phyloP scores from a whole-genome alignment of 2,113 vertebrate species.

The Dicrurus megarhynchus region DNA sequence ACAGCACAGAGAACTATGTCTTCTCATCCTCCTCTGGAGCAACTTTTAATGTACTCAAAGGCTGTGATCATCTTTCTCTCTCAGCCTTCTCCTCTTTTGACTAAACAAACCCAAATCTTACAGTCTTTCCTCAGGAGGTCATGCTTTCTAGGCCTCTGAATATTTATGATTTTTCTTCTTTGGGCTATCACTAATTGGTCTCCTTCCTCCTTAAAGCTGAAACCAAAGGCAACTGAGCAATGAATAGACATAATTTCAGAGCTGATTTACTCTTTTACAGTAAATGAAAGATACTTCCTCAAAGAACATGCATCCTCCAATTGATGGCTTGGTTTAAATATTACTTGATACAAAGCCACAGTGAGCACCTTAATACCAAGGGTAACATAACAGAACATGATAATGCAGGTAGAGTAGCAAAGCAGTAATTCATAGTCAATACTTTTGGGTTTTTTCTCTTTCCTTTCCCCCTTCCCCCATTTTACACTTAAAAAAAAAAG shows the following conservation, averaged over 20 bases:
- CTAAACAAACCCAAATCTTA: background rate
- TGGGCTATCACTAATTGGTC: constrained; percentile 27
- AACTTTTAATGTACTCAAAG: background rate
- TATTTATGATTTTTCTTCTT: constrained; percentile 45
- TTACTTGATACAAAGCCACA: background rate
- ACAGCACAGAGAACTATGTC: background rate
- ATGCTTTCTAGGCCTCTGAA: constrained; percentile 14
- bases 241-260: background rate
- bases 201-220: background rate
- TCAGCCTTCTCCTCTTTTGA: background rate
- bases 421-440: background rate
- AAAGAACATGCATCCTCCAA: background rate
- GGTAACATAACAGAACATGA: background rate
- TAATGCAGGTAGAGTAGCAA: background rate
- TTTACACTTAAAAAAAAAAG: background rate
- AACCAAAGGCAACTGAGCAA: background rate
- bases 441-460: background rate
- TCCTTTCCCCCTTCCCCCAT: accelerated
- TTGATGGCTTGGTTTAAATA: background rate
- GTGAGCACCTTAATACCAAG: background rate
- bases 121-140: constrained; percentile 20
- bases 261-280: background rate
- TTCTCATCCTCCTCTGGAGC: background rate
- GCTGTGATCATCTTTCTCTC: background rate
- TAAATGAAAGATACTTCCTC: background rate